Conservation (phyloP, 2,888 invertebrate genomes). For the Cybosia mesomella region DNA sequence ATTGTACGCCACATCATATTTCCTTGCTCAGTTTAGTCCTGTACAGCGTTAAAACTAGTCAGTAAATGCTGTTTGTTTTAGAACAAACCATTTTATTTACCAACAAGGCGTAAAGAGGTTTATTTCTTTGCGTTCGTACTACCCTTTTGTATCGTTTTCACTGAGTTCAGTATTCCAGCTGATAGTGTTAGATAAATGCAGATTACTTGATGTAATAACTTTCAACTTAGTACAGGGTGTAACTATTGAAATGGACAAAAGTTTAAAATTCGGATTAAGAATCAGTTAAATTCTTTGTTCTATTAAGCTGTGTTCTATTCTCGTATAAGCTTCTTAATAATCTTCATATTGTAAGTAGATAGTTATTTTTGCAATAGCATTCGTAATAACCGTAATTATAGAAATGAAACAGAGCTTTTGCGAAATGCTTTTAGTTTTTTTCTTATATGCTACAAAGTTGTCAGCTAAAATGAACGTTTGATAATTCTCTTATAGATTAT, state of each 20-base stretch:
- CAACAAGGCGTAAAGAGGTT: slow-evolving; percentile 20
- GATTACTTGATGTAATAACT: not conserved
- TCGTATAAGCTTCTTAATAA: too few relatives aligned
- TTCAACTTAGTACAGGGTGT: not conserved
- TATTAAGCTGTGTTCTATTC: too few relatives aligned
- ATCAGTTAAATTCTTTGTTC: too few relatives aligned
- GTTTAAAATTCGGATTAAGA: not conserved
- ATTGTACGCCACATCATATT: slow-evolving; percentile 10
- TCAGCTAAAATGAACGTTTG: too few relatives aligned
- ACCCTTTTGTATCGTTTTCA: slow-evolving; percentile 10
- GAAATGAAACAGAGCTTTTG: too few relatives aligned
- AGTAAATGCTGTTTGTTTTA: slow-evolving; percentile 19
- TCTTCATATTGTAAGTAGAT: too few relatives aligned
- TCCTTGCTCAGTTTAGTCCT: slow-evolving; percentile 5
- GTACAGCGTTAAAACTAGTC: slow-evolving; percentile 13
- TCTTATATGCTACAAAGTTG: too few relatives aligned
- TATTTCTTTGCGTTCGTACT: slow-evolving; percentile 13
- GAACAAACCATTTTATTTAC: slow-evolving; percentile 13
- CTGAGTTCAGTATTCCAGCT: slow-evolving; percentile 9
- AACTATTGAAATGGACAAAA: not conserved
- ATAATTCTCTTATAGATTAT: too few relatives aligned
- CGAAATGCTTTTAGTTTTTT: too few relatives aligned
- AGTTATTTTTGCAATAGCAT: too few relatives aligned
- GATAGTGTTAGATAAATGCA: not conserved
- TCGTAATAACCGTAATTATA: too few relatives aligned